phyloP scores from a whole-genome alignment of 2,113 vertebrate species.

The Eulemur rufifrons region DNA sequence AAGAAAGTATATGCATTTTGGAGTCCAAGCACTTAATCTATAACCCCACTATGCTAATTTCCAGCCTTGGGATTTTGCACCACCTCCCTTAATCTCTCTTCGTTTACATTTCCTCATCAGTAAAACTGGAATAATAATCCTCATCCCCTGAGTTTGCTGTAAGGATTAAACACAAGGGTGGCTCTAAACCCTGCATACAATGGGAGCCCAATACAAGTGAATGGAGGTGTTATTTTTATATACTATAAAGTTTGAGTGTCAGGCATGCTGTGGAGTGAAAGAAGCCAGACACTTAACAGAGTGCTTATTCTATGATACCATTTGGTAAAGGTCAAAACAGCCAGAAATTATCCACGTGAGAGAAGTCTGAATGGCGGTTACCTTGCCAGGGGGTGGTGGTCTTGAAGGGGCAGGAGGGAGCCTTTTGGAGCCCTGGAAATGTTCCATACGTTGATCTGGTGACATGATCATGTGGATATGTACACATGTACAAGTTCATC shows the following conservation, averaged over 20 bases:
- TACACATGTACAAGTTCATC: not conserved
- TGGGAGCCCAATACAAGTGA: not conserved
- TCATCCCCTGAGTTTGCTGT: not conserved
- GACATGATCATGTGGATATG: rapidly evolving
- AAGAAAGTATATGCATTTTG: not conserved
- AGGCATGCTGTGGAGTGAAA: not conserved
- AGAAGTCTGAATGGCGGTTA: not conserved
- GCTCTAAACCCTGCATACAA: not conserved
- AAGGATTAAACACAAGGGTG: not conserved
- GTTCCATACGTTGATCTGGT: too few relatives aligned
- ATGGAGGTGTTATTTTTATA: not conserved
- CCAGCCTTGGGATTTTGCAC: not conserved
- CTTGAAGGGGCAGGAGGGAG: rapidly evolving
- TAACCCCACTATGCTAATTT: not conserved
- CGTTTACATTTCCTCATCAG: not conserved
- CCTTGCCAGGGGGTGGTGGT: not conserved
- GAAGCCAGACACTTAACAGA: not conserved
- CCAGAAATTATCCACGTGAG: too few relatives aligned
- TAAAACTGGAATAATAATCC: not conserved
- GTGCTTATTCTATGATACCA: not conserved
- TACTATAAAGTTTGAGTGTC: not conserved
- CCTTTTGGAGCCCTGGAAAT: not conserved
- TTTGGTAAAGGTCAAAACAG: not conserved
- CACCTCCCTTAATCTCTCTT: not conserved
- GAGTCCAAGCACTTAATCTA: not conserved